Base-by-base conservation (phyloP, 2,113 vertebrate genomes). In the Oostethus manadensis region DNA sequence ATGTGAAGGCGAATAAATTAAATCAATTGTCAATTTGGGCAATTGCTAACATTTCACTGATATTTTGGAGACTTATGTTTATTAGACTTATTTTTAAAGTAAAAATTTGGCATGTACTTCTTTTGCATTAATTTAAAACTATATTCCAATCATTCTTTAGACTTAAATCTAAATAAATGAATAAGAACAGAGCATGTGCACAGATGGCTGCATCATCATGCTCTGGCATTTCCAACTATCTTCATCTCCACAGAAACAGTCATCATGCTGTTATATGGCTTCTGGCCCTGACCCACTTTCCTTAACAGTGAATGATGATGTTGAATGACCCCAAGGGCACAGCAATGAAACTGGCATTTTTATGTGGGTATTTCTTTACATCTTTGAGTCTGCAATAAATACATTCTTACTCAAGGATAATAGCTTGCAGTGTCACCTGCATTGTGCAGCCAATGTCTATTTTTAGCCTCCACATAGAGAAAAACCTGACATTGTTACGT, bases 211-310 rank as follows among this genome's bases (percentile, higher is more conserved):
- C 53, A 63, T 70, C 68, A 29, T 9, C 58, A 43, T 33, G 9
- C 50, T 38, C 22, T 76, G 55, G 26, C 62, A 22, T 38, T 56
- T 38, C 38, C 53, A 15, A 64, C 17, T 29, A 48, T 74, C 69
- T 71, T 73, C 35, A 10, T 79, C 50, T 63, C 47, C 74, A 73
- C 66, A 64, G 45, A 63, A 77, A 64, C 62, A 40, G 64, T 33
- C 38, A 0, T 44, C 38, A 47, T 5, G 26, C 70, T 70, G 51
- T 70, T 66, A 10, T 58, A 61, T 65, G 57, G 48, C 72, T 77
- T 74, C 78, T 79, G 77, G 76, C 78, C 45, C 75, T 87, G 86
- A 83, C 82, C 84, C 80, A 86, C 65, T 80, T 86, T 79, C 44
- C 43, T 62, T 22, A 33, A 58, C 59, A 55, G 40, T 71, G 20